Base-by-base conservation (phyloP, 1,140 invertebrate species). In the Ectropis grisescens region DNA sequence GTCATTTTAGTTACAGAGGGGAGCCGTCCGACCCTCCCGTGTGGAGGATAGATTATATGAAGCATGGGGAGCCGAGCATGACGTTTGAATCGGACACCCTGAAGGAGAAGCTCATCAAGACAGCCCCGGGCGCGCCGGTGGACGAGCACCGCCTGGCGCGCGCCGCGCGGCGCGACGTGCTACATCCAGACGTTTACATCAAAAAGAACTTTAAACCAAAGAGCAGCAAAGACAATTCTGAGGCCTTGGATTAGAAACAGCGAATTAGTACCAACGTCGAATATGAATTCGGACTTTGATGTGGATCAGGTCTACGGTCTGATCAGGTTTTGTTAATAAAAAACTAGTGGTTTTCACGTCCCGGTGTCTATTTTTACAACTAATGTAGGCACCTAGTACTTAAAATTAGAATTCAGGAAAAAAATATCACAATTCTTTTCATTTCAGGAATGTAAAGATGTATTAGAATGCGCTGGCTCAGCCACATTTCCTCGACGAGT, bases 21-120 rank as follows among this genome's bases (percentile, higher is more conserved):
- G 51, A 72, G 13, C 54, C 57, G 0, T 43, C 28, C 0, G 47
- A 68, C 3, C 52, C 57, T 0, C 56, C 65, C 0, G 53, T 69
- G 4, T 80, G 75, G 75, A 45, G 66, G 22, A 74, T 76, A 25
- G 71, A 76, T 32, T 76, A 76, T 37, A 58, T 54, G 48, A 75
- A 75, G 16, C 70, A 79, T 33, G 70, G 64, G 0, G 60, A 68
- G 7, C 64, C 67, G 0, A 67, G 57, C 22, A 6, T 66, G 1
- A 57, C 66, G 29, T 60, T 42, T 12, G 48, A 51, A 4, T 23
- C 41, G 1, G 54, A 61, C 10, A 37, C 41, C 8, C 28, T 62
- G 0, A 56, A 59, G 14, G 53, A 46, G 2, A 66, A 66, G 12
- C 33, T 67, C 1, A 47, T 58, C 2, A 62, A 67, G 27, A 44